Conservation (phyloP, 2,113 vertebrate species). For the Synchiropus splendidus region DNA sequence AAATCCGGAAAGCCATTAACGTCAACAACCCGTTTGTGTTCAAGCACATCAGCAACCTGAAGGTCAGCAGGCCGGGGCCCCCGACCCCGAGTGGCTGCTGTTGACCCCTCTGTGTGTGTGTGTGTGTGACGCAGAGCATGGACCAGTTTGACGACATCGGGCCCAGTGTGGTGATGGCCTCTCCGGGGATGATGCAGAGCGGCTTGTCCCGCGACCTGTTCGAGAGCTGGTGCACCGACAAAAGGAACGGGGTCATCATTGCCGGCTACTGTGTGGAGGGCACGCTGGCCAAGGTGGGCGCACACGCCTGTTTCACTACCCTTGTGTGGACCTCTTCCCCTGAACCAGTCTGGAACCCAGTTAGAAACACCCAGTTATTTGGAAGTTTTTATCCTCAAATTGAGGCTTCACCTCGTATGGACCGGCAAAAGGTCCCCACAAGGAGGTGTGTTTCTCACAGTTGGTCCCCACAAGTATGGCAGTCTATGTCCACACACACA, state of each 20-base stretch:
- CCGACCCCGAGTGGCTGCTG: not conserved
- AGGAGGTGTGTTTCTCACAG: too few relatives aligned
- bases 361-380: too few relatives aligned
- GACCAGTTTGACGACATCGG: conserved; percentile 96
- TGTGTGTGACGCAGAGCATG: conserved; percentile 74
- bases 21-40: conserved; percentile 97
- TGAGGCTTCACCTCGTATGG: too few relatives aligned
- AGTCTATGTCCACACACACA: too few relatives aligned
- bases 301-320: not conserved
- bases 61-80: conserved; percentile 57
- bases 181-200: conserved; percentile 96
- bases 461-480: too few relatives aligned
- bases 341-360: too few relatives aligned
- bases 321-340: not conserved
- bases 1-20: conserved; percentile 95
- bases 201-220: conserved; percentile 89
- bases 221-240: conserved; percentile 96
- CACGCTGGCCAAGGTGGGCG: conserved; percentile 84
- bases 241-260: conserved; percentile 92
- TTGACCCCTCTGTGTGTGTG: not conserved
- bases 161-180: conserved; percentile 94
- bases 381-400: too few relatives aligned
- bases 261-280: conserved; percentile 94
- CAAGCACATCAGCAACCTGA: conserved; percentile 95
- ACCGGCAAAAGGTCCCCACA: too few relatives aligned